Conservation (phyloP, 2,113 vertebrate species). For the Eurystomus gularis region DNA sequence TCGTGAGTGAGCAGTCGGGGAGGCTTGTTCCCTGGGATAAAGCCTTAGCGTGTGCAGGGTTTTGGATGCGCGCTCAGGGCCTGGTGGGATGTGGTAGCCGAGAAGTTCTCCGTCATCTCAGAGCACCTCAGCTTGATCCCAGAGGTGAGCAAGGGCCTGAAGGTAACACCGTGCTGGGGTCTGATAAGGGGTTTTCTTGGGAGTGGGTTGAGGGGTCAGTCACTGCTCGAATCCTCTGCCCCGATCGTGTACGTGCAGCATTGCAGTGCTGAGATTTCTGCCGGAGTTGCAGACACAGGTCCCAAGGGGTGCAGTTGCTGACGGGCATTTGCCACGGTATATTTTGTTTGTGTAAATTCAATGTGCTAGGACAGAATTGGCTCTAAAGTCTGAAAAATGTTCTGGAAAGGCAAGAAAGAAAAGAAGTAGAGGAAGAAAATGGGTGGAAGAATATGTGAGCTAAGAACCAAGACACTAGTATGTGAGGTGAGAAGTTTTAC, state of each 20-base stretch:
- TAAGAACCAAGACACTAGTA: background rate
- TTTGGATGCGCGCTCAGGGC: background rate
- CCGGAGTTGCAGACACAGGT: background rate
- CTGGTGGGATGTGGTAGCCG: background rate
- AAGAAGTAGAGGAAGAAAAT: background rate
- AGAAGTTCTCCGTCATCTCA: background rate
- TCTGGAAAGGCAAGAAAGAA: background rate
- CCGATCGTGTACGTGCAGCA: background rate
- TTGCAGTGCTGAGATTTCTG: background rate
- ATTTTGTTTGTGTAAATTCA: fast-evolving
- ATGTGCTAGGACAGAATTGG: background rate
- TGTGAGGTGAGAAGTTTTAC: background rate
- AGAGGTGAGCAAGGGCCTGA: background rate
- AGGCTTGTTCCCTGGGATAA: background rate
- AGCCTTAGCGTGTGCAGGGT: background rate
- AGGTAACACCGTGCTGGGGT: background rate
- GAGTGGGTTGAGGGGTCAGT: background rate
- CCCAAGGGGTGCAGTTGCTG: background rate
- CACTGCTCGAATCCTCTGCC: background rate
- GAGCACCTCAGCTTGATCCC: background rate
- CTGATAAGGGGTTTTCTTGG: background rate
- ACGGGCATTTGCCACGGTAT: background rate
- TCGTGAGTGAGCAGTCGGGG: background rate
- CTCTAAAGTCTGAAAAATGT: background rate
- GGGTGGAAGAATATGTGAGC: background rate